These are phyloP conservation scores for Chionodraco myersi DNA, from an alignment of 2,113 vertebrate genomes.

Conservation along the genomic window DNA sequence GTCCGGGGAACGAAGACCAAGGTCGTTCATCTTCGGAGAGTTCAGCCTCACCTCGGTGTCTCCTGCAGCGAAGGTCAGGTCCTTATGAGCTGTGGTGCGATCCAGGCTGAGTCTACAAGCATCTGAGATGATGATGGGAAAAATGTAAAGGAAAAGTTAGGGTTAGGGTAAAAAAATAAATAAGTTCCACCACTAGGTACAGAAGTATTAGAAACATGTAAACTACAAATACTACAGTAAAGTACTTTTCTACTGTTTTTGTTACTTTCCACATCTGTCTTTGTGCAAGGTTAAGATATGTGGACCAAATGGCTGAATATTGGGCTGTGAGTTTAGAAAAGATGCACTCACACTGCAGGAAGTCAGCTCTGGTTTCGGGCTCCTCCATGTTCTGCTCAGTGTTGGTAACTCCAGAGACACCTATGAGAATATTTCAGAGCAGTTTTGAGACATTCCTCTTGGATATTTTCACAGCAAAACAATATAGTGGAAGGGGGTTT, in stretches of 20 bases:
- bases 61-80: slow-evolving; percentile 50
- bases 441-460: background rate
- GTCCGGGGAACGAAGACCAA: slow-evolving; percentile 1
- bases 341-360: slow-evolving; percentile 68
- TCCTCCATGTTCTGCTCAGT: slow-evolving; percentile 1
- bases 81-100: slow-evolving; percentile 50
- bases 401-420: background rate
- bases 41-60: slow-evolving; percentile 36
- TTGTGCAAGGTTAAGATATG: background rate
- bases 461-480: background rate
- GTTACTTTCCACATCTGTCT: background rate
- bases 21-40: background rate
- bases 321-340: too few species aligned
- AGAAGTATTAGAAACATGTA: background rate
- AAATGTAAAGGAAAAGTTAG: background rate
- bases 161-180: background rate
- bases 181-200: too few species aligned
- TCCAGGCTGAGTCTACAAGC: slow-evolving; percentile 67
- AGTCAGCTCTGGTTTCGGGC: slow-evolving; percentile 66
- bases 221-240: background rate
- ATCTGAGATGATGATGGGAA: slow-evolving; percentile 50
- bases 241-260: background rate
- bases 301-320: background rate
- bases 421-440: background rate
- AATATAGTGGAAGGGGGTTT: background rate